These are phyloP conservation scores for Micromys minutus DNA, from an alignment of 2,113 vertebrate genomes.

Conservation along the genomic window DNA sequence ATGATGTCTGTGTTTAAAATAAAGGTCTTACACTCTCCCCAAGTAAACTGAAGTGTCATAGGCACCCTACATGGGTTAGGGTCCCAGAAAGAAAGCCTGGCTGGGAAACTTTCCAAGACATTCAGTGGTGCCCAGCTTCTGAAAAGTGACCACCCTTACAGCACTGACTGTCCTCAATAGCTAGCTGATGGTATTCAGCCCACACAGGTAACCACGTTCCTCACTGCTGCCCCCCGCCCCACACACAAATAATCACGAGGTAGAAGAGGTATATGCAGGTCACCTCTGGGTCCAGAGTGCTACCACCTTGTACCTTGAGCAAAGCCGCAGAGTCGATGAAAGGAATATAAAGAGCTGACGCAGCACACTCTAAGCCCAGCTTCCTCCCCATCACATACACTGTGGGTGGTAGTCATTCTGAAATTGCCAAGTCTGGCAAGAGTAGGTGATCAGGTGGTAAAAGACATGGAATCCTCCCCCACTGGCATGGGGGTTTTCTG, in stretches of 20 bases:
- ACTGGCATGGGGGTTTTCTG: too few relatives aligned
- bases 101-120: not conserved
- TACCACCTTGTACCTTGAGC: conserved; percentile 82
- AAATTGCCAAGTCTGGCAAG: not conserved
- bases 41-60: not conserved
- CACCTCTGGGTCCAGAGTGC: conserved; percentile 78
- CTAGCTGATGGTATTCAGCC: conserved; percentile 78
- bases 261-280: conserved; percentile 82
- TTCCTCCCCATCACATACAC: conserved; percentile 84
- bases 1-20: conserved; percentile 30
- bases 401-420: conserved; percentile 88
- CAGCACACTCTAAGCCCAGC: conserved; percentile 82
- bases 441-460: not conserved
- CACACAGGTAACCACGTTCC: conserved; percentile 79
- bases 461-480: not conserved
- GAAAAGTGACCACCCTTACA: too few relatives aligned
- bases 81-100: not conserved
- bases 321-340: not conserved
- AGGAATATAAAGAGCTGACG: not conserved
- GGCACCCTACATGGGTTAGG: not conserved
- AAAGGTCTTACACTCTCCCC: not conserved
- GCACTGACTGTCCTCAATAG: conserved; percentile 52
- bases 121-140: not conserved
- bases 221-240: conserved; percentile 77
- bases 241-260: conserved; percentile 85